A percentile compares a stretch with the other conserved stretches of the same genome.
phyloP scores from a whole-genome alignment of 2,797 vertebrate species.

The Chrosomus eos region DNA sequence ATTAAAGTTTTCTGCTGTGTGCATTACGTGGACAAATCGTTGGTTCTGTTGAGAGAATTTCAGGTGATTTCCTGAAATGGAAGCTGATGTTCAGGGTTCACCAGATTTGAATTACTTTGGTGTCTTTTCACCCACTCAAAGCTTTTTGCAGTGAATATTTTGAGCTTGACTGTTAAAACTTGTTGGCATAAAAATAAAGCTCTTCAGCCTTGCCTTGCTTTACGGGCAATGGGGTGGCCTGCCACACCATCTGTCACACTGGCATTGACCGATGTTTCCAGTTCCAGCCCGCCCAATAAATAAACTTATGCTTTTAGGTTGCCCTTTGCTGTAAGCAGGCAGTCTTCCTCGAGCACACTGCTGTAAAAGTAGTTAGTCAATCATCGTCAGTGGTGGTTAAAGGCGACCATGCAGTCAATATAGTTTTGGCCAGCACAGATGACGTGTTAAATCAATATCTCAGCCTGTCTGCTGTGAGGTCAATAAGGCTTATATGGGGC shows the following conservation, averaged over 20 bases:
- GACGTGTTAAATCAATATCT: constrained; percentile 27
- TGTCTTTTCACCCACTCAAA: constrained; percentile 68
- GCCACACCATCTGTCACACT: constrained; percentile 53
- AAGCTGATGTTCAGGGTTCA: constrained; percentile 65
- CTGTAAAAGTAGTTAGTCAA: constrained; percentile 35
- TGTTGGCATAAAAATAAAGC: constrained; percentile 74
- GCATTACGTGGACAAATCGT: background rate
- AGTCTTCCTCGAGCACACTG: constrained; percentile 4
- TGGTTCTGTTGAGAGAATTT: constrained; percentile 41
- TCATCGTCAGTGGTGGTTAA: constrained; percentile 12
- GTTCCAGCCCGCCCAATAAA: constrained; percentile 66
- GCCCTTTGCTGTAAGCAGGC: constrained; percentile 18
- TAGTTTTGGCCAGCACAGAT: background rate
- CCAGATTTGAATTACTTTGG: constrained; percentile 77
- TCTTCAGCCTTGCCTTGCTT: constrained; percentile 73
- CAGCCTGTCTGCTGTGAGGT: constrained; percentile 29
- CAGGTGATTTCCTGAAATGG: constrained; percentile 57
- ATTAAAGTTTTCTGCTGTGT: background rate
- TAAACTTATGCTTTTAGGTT: constrained; percentile 64
- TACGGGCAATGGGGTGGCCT: constrained; percentile 63
- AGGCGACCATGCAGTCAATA: constrained; percentile 7
- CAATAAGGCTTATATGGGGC: constrained; percentile 37
- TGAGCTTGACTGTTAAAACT: constrained; percentile 75
- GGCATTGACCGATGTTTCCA: constrained; percentile 65
- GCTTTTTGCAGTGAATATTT: constrained; percentile 67